Evolutionary conservation across 1,140 invertebrate genomes (phyloP).

Genomic region (Aphelenchoides fujianensis): DNA sequence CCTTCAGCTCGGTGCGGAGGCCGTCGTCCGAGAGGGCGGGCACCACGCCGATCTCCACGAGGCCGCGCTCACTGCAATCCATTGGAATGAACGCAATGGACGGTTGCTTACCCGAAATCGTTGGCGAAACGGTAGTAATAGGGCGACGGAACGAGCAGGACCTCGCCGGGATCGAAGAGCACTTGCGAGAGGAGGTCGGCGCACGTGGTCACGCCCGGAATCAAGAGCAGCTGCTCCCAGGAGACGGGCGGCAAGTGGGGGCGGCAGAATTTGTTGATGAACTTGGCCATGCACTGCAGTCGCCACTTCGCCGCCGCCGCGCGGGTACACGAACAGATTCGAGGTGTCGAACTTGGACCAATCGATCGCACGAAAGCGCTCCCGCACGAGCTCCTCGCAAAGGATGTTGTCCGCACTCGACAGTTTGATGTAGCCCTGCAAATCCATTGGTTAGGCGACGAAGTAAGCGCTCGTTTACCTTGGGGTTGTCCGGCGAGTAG

Average conservation of each 20-base stretch:
- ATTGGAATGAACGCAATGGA: too few species aligned
- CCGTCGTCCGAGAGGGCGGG: slow-evolving; percentile 35
- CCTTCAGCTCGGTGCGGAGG: slow-evolving; percentile 29
- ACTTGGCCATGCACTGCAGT: slow-evolving; percentile 32
- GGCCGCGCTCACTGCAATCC: too few species aligned
- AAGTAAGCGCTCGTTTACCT: background rate
- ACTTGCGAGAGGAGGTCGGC: slow-evolving; percentile 42
- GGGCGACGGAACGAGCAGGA: slow-evolving; percentile 34
- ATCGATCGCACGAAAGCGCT: slow-evolving; percentile 41
- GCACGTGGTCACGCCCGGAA: slow-evolving; percentile 47
- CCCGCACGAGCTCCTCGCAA: slow-evolving; percentile 28
- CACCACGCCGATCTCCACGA: slow-evolving; percentile 37
- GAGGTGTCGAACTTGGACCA: slow-evolving; percentile 39
- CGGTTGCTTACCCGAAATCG: slow-evolving; percentile 45
- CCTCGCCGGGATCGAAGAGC: slow-evolving; percentile 46
- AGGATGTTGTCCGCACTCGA: slow-evolving; percentile 44
- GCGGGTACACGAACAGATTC: slow-evolving; percentile 41
- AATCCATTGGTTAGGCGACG: background rate
- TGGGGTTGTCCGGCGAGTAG: background rate
- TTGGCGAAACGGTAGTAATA: slow-evolving; percentile 50
- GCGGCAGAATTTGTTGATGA: slow-evolving; percentile 41
- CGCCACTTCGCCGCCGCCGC: slow-evolving; percentile 38
- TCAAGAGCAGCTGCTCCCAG: slow-evolving; percentile 29
- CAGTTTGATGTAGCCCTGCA: slow-evolving; percentile 46
- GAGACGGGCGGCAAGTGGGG: background rate